Evolutionary conservation across 2,113 vertebrate species (phyloP), one percentile per base, ranked within the genome.

Genomic region (Marmota flaviventris): DNA sequence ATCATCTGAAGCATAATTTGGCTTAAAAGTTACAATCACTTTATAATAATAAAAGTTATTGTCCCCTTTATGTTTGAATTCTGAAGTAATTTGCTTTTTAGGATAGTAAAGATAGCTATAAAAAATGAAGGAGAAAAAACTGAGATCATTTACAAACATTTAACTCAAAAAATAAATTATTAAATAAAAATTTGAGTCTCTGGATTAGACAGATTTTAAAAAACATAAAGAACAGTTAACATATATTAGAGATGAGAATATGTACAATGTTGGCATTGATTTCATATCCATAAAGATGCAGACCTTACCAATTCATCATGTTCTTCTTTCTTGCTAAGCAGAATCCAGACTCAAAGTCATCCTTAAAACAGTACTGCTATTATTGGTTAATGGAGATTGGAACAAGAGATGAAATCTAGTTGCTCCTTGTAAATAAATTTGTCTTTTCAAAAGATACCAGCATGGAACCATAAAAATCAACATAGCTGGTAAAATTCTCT

Each of bases 61-160:
- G 39, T 76, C 27, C 5, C 5, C 70, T 81, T 56, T 76, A 67
- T 34, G 2, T 27, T 78, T 94, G 77, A 10, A 58, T 58, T 17
- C 29, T 85, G 34, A 61, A n/a, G n/a, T 84, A 89, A 14, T 48
- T 93, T 81, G 51, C 32, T 93, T 85, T 24, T 91, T 53, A 93
- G 56, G 37, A 73, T 75, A 53, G 37, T 7, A 81, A 91, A 88
- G 34, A 84, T 56, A n/a, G 48, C 70, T 75, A n/a, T 75, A 34
- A 63, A 48, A 97, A 93, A 81, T 37, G 5, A 51, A 53, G 27
- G 27, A 79, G 58, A 13, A 32, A 69, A 63, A 53, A 82, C 48
- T 7, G 83, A 73, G 5, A 39, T 94, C 61, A 56, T 51, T 81
- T 89, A 95, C 53, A 93, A 88, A 13, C 32, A n/a, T 88, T 32